Evolutionary conservation across 2,113 vertebrate species (phyloP).

Genomic region (Nematolebias whitei): DNA sequence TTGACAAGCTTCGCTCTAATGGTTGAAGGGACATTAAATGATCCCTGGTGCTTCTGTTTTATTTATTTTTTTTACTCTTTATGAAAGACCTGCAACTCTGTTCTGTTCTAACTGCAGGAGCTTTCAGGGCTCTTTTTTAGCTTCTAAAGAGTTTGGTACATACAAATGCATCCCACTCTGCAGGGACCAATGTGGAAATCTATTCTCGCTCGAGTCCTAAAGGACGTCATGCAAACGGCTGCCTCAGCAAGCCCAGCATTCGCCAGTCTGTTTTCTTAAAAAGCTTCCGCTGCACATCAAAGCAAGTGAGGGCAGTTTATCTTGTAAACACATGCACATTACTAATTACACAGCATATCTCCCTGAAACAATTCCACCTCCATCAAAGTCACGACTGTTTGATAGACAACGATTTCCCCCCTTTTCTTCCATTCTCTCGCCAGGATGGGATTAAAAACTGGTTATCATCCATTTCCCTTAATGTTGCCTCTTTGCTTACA

Average conservation of each 20-base stretch:
- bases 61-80: not conserved
- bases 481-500: constrained; percentile 61
- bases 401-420: constrained; percentile 53
- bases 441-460: constrained; percentile 75
- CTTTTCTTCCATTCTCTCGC: constrained; percentile 68
- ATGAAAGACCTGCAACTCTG: constrained; percentile 8
- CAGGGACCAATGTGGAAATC: constrained; percentile 14
- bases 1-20: constrained; percentile 13
- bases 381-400: constrained; percentile 70
- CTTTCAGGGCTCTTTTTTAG: not conserved
- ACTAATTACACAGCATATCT: constrained; percentile 70
- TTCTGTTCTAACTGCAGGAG: not conserved
- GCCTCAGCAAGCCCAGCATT: constrained; percentile 40
- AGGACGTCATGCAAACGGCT: constrained; percentile 44
- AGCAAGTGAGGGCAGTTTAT: constrained; percentile 55
- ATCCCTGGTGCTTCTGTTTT: constrained; percentile 2
- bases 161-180: constrained; percentile 15
- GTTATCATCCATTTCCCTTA: constrained; percentile 75
- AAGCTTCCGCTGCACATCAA: constrained; percentile 64
- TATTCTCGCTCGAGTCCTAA: constrained; percentile 20
- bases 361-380: constrained; percentile 72
- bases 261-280: constrained; percentile 38
- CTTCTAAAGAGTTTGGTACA: constrained; percentile 8
- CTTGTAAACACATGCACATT: constrained; percentile 71
- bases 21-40: constrained; percentile 14